Conservation (phyloP, 2,888 invertebrate genomes). For the Osmoderma eremita region DNA sequence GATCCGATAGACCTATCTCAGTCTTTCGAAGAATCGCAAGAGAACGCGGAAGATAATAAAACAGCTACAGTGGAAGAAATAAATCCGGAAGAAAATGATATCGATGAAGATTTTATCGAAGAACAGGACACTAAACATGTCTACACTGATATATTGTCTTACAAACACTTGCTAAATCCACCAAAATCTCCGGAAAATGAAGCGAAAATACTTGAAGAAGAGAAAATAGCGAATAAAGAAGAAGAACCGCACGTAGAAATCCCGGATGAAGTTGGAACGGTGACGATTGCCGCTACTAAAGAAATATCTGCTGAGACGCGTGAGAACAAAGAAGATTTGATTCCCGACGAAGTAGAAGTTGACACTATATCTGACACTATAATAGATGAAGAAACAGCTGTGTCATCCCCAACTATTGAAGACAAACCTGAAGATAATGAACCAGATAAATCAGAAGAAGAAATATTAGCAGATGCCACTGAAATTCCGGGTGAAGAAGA, state of each 20-base stretch:
- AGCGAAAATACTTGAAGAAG: background rate
- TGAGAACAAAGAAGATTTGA: background rate
- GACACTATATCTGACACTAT: background rate
- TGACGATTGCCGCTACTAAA: no score
- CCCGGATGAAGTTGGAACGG: no score
- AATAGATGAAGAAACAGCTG: background rate
- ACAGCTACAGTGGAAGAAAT: background rate
- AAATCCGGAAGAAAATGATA: background rate
- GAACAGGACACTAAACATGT: slow-evolving; percentile 22
- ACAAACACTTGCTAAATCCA: background rate
- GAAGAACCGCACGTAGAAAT: background rate
- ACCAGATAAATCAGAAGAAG: background rate
- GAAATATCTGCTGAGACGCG: no score
- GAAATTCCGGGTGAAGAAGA: slow-evolving; percentile 1
- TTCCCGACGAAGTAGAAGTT: background rate
- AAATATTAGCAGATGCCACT: background rate
- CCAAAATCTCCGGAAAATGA: background rate
- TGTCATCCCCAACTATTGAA: background rate
- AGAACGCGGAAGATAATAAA: background rate
- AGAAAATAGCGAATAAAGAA: background rate
- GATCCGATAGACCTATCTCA: slow-evolving; percentile 16
- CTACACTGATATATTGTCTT: slow-evolving; percentile 15
- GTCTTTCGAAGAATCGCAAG: background rate
- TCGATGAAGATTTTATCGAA: background rate
- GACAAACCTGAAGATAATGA: background rate